A percentile compares a stretch with the other conserved stretches of the same genome.
Conservation (phyloP, 1,140 invertebrate genomes). For the Drosophila setifemur region DNA sequence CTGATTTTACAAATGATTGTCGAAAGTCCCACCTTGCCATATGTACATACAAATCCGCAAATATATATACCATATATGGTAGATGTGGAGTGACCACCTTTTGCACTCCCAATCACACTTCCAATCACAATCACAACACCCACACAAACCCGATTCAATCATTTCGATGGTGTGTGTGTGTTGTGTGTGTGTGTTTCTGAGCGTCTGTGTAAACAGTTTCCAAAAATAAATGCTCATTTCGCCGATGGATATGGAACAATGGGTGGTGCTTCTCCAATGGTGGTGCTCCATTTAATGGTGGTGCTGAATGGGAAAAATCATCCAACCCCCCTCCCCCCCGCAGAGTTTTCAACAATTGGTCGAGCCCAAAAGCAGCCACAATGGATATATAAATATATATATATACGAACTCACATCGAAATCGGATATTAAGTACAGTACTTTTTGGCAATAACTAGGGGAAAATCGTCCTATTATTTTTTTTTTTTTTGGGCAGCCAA, state of each 20-base stretch:
- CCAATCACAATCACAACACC: neutral
- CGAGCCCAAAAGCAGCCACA: slow-evolving; percentile 7
- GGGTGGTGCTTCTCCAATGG: slow-evolving; percentile 18
- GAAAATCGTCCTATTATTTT: too few species aligned
- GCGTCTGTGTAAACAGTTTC: slow-evolving; percentile 31
- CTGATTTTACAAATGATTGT: slow-evolving; percentile 75
- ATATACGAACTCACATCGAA: too few species aligned
- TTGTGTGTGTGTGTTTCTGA: too few species aligned
- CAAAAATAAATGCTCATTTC: slow-evolving; percentile 56
- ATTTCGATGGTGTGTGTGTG: slow-evolving; percentile 40
- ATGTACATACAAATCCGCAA: too few species aligned
- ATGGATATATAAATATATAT: too few species aligned
- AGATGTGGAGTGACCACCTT: too few species aligned
- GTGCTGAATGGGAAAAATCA: too few species aligned
- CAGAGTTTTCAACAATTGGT: slow-evolving; percentile 32
- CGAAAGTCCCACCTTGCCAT: slow-evolving; percentile 27
- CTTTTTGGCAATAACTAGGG: too few species aligned
- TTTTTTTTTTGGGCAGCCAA: neutral
- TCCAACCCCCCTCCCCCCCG: neutral
- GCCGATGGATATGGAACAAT: slow-evolving; percentile 27
- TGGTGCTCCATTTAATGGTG: neutral
- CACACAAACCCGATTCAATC: slow-evolving; percentile 50
- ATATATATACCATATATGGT: too few species aligned
- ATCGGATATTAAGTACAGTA: too few species aligned
- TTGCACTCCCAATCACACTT: neutral